Percentiles rank a stretch among this genome's conserved stretches.
phyloP scores from a whole-genome alignment of 1,140 invertebrate species.

The Heterodera schachtii region DNA sequence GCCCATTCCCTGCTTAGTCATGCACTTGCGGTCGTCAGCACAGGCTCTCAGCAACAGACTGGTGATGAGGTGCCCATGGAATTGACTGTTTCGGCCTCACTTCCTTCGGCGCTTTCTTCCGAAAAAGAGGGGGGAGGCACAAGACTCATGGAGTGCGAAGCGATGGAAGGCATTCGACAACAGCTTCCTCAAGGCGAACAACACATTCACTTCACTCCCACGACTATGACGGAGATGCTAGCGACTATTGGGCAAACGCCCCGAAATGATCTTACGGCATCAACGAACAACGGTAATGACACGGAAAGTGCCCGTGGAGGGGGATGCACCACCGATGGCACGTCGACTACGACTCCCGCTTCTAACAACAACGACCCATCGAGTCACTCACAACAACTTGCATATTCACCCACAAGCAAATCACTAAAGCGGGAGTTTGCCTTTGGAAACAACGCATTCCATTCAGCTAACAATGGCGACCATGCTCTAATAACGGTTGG shows the following conservation, averaged over 20 bases:
- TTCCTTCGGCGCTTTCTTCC: background rate
- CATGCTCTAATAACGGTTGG: background rate
- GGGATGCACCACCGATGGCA: constrained; percentile 2
- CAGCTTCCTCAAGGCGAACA: background rate
- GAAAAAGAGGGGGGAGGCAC: background rate
- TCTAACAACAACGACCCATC: constrained; percentile 1
- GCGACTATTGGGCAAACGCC: background rate
- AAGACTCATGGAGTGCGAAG: background rate
- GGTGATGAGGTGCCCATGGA: background rate
- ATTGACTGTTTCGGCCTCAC: background rate
- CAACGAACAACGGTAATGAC: background rate
- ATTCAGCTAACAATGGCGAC: background rate
- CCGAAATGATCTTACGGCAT: background rate
- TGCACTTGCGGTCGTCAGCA: constrained; percentile 14
- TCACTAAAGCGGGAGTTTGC: constrained; percentile 2
- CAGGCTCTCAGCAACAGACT: background rate
- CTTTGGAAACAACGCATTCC: background rate
- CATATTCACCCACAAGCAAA: background rate
- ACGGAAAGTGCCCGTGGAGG: background rate
- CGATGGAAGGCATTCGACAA: constrained; percentile 6
- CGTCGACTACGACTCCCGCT: background rate
- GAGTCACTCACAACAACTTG: background rate
- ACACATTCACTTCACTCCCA: background rate
- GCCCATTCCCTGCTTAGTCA: constrained; percentile 3
- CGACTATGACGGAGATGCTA: background rate